These are phyloP conservation scores for Melanotaenia pygmaea DNA, from an alignment of 2,797 vertebrate genomes.

Conservation along the genomic window DNA sequence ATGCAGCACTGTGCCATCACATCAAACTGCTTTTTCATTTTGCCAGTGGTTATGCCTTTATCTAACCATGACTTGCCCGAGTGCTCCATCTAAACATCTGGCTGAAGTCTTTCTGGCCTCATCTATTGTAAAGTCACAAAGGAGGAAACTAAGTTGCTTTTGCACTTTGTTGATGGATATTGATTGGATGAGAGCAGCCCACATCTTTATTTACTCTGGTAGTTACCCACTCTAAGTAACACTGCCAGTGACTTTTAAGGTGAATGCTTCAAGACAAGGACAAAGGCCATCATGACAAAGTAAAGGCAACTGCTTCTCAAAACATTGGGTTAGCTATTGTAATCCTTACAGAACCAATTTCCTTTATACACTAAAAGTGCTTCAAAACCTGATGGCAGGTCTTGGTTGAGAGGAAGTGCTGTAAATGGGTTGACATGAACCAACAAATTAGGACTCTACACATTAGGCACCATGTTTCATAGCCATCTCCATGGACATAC, in stretches of 20 bases:
- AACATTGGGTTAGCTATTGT: slow-evolving; percentile 53
- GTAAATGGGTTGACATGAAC: slow-evolving; percentile 58
- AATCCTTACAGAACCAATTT: slow-evolving; percentile 51
- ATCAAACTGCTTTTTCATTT: slow-evolving; percentile 40
- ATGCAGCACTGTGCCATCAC: slow-evolving; percentile 36
- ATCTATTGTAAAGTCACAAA: slow-evolving; percentile 54
- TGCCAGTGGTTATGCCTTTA: slow-evolving; percentile 37
- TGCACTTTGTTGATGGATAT: slow-evolving; percentile 71
- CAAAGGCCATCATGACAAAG: slow-evolving; percentile 46
- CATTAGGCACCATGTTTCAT: slow-evolving; percentile 70
- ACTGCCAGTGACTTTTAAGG: slow-evolving; percentile 55
- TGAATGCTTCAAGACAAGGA: slow-evolving; percentile 62
- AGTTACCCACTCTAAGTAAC: slow-evolving; percentile 57
- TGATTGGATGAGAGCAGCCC: slow-evolving; percentile 61
- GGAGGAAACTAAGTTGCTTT: slow-evolving; percentile 62
- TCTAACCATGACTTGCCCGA: slow-evolving; percentile 41
- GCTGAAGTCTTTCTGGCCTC: slow-evolving; percentile 46
- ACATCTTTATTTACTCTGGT: slow-evolving; percentile 61
- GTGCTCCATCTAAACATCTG: slow-evolving; percentile 57
- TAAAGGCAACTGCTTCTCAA: slow-evolving; percentile 37
- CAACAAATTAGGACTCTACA: slow-evolving; percentile 58
- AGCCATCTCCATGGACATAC: slow-evolving; percentile 43
- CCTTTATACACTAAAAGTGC: slow-evolving; percentile 47
- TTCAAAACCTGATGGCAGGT: slow-evolving; percentile 63
- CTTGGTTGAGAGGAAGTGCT: slow-evolving; percentile 59